Evolutionary conservation across 2,888 invertebrate species (phyloP).

Genomic region (Drosophila aldrichi): DNA sequence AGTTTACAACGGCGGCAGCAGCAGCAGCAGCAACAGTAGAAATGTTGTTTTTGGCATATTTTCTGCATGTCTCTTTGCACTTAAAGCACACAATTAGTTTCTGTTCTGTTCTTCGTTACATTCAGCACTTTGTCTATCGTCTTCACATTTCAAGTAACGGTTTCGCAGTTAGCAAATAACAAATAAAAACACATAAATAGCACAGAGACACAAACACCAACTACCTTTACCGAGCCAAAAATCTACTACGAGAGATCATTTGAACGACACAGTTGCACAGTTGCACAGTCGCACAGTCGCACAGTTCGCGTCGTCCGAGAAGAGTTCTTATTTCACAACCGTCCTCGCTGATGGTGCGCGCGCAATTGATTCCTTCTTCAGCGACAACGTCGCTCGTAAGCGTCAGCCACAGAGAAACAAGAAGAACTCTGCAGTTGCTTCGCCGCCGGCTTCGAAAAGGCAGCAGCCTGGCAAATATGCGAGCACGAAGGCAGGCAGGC

Average conservation of each 20-base stretch:
- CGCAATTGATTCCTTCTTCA: conserved; percentile 83
- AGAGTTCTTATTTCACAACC: conserved; percentile 70
- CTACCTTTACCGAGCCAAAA: conserved; percentile 31
- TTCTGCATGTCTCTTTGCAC: conserved; percentile 65
- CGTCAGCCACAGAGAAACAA: conserved; percentile 53
- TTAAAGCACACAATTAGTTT: conserved; percentile 64
- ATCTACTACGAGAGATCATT: conserved; percentile 35
- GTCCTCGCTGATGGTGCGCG: conserved; percentile 80
- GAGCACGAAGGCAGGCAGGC: conserved; percentile 24
- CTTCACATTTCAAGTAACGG: conserved; percentile 53
- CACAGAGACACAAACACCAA: conserved; percentile 46
- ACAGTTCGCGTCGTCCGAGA: conserved; percentile 11
- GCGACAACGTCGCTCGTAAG: conserved; percentile 66
- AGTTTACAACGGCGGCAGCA: conserved; percentile 26
- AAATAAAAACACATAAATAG: conserved; percentile 51
- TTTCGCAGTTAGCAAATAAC: conserved; percentile 48
- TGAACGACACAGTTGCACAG: conserved; percentile 21
- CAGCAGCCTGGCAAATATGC: conserved; percentile 44
- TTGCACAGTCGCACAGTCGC: conserved; percentile 15
- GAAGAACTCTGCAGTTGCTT: conserved; percentile 33
- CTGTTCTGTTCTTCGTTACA: conserved; percentile 45
- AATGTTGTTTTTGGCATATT: conserved; percentile 60
- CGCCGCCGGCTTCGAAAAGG: conserved; percentile 25
- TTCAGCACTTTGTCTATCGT: conserved; percentile 52
- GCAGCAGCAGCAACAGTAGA: conserved; percentile 25